Base-by-base conservation (phyloP, 1,140 invertebrate species). In the Pseudoatta argentina region DNA sequence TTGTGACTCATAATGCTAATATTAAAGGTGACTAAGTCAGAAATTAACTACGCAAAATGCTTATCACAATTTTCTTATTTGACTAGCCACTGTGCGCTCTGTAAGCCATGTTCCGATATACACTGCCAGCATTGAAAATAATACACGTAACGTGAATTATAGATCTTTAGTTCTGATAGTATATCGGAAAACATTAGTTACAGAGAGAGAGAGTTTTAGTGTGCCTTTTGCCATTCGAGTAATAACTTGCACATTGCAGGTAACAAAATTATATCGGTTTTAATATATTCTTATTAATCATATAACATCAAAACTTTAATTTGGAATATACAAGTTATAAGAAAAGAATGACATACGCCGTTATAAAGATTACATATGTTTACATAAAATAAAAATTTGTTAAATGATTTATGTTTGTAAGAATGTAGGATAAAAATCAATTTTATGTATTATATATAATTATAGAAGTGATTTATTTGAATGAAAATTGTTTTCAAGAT, bases 1-100 rank as follows among this genome's bases (percentile, higher is more conserved):
- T 61, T 61, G 39, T 44, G 59, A 61, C 59, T 16, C 24, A 61
- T 61, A 61, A 61, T 61, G 59, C 59, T 61, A 61, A 61, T 27
- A 21, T 4, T 59, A 61, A 2, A 61, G 24, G 12, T 61, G 59
- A 61, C 24, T 61, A 27, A 61, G 59, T 61, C 14, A 27, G 14
- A 61, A 61, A 61, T 61, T 61, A 14, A 24, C 14, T 61, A 16
- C 24, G 5, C 14, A 27, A 21, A 61, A 61, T 61, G 24, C 24
- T 61, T 61, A 61, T 61, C 59, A 27, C 1, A 24, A 10, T 12
- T 10, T 24, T 5, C 14, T 63, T 27, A 63, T 63, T 63, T 63
- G 4, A 63, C 59, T 12, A 14, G 57, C 24, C 21, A 10, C 16
- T 63, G 24, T 5, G 21, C 0, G 12, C 24, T 24, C 39, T 44